A percentile compares a stretch with the other conserved stretches of the same genome.
Evolutionary conservation across 1,140 invertebrate genomes (phyloP).

Genomic region (Diachasmimorpha longicaudata): DNA sequence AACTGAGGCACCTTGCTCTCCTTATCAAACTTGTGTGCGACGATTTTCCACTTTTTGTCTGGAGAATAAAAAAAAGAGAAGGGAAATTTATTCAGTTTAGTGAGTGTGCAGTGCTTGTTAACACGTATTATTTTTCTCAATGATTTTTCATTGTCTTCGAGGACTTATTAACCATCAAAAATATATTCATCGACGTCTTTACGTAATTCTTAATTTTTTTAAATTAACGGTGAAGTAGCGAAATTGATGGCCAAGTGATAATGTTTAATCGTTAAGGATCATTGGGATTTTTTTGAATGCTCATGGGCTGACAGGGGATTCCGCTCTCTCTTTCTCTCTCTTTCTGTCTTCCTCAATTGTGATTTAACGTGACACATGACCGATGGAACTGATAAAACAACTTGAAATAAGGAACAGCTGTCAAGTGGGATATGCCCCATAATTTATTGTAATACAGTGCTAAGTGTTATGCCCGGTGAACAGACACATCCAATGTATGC

Average conservation of each 20-base stretch:
- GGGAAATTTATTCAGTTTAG: background rate
- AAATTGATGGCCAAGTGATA: too few species aligned
- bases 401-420: background rate
- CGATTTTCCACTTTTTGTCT: background rate
- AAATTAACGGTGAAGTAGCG: too few species aligned
- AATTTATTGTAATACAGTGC: background rate
- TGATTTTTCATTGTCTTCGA: background rate
- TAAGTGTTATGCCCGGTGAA: constrained; percentile 53
- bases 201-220: too few species aligned
- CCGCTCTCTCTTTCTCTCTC: too few species aligned
- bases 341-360: too few species aligned
- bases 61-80: background rate
- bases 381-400: background rate
- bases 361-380: background rate
- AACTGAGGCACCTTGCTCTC: background rate
- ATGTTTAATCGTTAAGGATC: too few species aligned
- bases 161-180: too few species aligned
- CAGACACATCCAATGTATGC: constrained; percentile 58
- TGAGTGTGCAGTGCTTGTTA: background rate
- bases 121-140: background rate
- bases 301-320: too few species aligned
- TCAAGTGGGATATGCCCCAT: background rate
- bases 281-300: too few species aligned
- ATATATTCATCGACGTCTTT: too few species aligned
- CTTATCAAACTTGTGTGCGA: background rate